A percentile compares a stretch with the other conserved stretches of the same genome.
phyloP scores from a whole-genome alignment of 2,888 invertebrate species.

The Electrophaes corylata region DNA sequence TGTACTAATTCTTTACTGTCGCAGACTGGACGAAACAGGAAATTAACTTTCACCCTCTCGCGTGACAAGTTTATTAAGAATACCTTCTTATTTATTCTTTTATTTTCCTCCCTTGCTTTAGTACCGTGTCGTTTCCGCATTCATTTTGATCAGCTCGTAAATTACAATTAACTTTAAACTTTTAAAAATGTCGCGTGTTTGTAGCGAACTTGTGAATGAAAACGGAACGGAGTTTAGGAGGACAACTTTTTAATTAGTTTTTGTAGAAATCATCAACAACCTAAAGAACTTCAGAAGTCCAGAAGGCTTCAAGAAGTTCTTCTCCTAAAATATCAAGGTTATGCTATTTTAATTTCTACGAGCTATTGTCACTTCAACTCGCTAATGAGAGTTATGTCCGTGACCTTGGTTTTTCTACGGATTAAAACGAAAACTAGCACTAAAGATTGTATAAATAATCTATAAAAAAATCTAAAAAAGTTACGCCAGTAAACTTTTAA shows the following conservation, averaged over 20 bases:
- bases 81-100: constrained; percentile 68
- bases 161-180: constrained; percentile 21
- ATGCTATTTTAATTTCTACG: no score
- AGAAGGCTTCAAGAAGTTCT: no score
- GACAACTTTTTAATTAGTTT: background rate
- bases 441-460: no score
- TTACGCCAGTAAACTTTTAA: no score
- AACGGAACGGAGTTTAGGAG: no score
- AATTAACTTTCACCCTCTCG: constrained; percentile 77
- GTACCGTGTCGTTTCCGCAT: constrained; percentile 11
- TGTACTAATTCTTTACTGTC: constrained; percentile 37
- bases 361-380: no score
- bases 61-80: constrained; percentile 81
- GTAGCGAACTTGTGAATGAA: background rate
- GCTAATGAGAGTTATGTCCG: no score
- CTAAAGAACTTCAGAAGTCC: no score
- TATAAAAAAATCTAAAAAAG: no score
- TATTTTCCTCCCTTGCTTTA: constrained; percentile 60
- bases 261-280: background rate
- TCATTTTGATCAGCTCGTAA: constrained; percentile 22
- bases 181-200: constrained; percentile 9
- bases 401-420: no score
- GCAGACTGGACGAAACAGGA: constrained; percentile 74
- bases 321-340: no score
- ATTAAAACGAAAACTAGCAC: no score